Evolutionary conservation across 2,888 invertebrate species (phyloP), one percentile per base, ranked within the genome.

Genomic region (Perizoma flavofasciatum): DNA sequence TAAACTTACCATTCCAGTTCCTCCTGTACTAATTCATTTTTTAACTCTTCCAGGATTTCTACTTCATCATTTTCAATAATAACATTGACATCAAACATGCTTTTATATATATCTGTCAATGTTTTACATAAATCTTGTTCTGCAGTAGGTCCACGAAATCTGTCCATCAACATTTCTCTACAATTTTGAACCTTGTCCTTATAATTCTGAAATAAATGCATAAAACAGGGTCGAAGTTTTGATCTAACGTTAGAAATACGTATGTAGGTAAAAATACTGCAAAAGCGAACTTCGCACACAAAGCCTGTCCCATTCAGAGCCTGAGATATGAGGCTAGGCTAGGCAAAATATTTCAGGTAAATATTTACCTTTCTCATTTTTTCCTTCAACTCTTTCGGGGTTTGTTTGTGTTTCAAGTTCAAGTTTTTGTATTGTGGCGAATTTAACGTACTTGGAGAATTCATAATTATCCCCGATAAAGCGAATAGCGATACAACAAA

Each of bases 311-410:
- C 22, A 22, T 3, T 22, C 22, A 22, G 22, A 22, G 22, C 22
- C 22, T 2, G 22, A 22, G 22, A 22, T 22, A 22, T 22, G 22
- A 22, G n/a, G n/a, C n/a, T n/a, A n/a, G n/a, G n/a, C n/a, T n/a
- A 22, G 3, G 1, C 22, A 22, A 22, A 22, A 22, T 22, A 22
- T 2, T 22, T 22, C 22, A 22, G 37, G 37, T 4, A 37, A 5
- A 37, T 1, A 37, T 47, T 47, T 75, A 89, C 91, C 84, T 89
- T 89, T 71, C 91, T 81, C 75, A 92, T 77, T 79, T 88, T 90
- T 60, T 89, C 90, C 69, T 90, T 92, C 44, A 92, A 59, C 70
- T 89, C 88, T 59, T 84, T 73, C 5, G 90, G 92, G 4, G 91
- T 90, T 54, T 84, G 85, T 63, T 78, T 83, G 33, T 78, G 79